Conservation (phyloP, 92 coral and sea anemone genomes). For the Phenganax stokvisi region DNA sequence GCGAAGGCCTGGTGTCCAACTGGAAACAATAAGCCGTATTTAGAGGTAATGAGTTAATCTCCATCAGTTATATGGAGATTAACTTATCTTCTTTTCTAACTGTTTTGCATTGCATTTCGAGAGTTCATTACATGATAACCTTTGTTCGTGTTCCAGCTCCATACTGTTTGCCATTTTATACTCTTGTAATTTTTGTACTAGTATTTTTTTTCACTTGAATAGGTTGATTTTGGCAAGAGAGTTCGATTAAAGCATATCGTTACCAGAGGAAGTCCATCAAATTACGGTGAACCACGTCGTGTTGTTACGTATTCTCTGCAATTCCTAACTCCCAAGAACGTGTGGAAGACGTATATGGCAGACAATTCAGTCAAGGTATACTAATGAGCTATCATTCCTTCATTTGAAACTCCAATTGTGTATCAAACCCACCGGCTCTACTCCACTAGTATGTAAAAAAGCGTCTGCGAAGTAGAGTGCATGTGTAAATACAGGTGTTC, state of each 20-base stretch:
- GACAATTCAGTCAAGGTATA: constrained; percentile 9
- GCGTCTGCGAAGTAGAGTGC: too few relatives aligned
- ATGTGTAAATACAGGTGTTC: too few relatives aligned
- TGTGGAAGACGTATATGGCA: constrained; percentile 3
- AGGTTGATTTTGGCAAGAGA: constrained; percentile 19
- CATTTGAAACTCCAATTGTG: not conserved
- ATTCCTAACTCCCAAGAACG: not conserved
- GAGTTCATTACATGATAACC: too few relatives aligned
- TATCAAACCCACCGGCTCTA: too few relatives aligned
- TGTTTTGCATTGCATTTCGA: too few relatives aligned
- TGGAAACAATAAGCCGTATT: not conserved
- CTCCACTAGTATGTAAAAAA: too few relatives aligned
- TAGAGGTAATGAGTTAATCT: not conserved
- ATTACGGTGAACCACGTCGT: constrained; percentile 21
- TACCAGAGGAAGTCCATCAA: constrained; percentile 23
- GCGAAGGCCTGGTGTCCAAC: constrained; percentile 28
- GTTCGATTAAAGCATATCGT: constrained; percentile 14
- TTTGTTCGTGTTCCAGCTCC: not conserved
- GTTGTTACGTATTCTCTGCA: constrained; percentile 2
- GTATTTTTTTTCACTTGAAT: not conserved
- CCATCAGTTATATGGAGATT: not conserved
- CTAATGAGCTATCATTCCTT: not conserved
- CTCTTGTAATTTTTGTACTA: not conserved
- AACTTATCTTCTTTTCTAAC: not conserved
- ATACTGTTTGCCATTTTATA: not conserved